Conservation (phyloP, 2,888 invertebrate genomes). For the Laothoe populi region DNA sequence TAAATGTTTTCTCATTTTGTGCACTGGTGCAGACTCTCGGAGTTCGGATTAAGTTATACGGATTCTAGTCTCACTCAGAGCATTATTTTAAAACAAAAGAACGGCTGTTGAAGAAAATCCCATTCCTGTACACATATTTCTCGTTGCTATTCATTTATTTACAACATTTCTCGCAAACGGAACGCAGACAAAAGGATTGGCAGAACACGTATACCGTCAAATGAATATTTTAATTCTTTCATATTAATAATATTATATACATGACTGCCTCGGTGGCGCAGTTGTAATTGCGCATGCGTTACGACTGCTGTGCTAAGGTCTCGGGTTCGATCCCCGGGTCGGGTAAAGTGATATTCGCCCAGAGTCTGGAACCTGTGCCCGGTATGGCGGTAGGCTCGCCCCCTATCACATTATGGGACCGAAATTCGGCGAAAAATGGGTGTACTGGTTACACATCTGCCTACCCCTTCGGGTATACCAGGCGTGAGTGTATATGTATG, state of each 20-base stretch:
- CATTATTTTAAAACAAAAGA: constrained; percentile 41
- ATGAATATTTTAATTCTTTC: not conserved
- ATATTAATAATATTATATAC: not conserved
- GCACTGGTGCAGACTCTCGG: constrained; percentile 36
- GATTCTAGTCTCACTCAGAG: constrained; percentile 33
- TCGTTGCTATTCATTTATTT: constrained; percentile 20
- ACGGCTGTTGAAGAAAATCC: constrained; percentile 42
- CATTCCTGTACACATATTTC: constrained; percentile 32
- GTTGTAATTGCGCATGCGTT: no score
- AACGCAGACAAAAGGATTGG: constrained; percentile 8
- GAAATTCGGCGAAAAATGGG: no score
- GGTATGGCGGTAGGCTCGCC: no score
- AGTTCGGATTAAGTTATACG: constrained; percentile 50
- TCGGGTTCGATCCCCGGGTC: no score
- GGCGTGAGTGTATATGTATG: no score
- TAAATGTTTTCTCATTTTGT: constrained; percentile 40
- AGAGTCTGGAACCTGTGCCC: no score
- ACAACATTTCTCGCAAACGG: constrained; percentile 4
- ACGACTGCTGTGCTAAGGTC: no score
- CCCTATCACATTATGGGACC: no score
- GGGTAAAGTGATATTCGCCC: no score
- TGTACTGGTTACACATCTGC: no score
- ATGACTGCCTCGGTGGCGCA: no score
- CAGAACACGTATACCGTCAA: not conserved
- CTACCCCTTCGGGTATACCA: no score